Conservation (phyloP, 2,888 invertebrate species). For the Rhynchonema sp. region DNA sequence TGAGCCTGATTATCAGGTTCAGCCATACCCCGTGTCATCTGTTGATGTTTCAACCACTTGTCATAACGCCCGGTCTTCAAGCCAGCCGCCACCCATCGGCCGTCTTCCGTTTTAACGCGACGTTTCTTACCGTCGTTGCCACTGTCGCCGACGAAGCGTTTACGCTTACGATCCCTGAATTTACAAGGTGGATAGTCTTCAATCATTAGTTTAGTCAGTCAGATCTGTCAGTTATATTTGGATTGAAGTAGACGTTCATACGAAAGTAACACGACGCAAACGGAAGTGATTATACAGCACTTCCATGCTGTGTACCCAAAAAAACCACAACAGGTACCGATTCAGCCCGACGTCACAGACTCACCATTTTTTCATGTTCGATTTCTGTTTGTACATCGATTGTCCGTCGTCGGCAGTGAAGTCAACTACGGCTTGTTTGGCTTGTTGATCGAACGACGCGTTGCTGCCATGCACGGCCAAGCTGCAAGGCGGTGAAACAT, state of each 20-base stretch:
- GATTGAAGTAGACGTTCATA: too few relatives aligned
- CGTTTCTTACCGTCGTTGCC: slow-evolving; percentile 14
- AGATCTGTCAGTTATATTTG: too few relatives aligned
- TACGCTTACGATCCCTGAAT: slow-evolving; percentile 79
- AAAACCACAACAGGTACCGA: background rate
- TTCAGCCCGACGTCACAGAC: background rate
- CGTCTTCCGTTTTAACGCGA: slow-evolving; percentile 31
- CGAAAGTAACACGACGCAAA: too few relatives aligned
- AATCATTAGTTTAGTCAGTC: too few relatives aligned
- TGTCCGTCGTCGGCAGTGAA: slow-evolving; percentile 55
- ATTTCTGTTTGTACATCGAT: slow-evolving; percentile 30
- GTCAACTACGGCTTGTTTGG: slow-evolving; percentile 57
- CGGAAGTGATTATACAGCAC: too few relatives aligned
- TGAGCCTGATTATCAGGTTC: background rate
- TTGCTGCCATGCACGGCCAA: slow-evolving; percentile 40
- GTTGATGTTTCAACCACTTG: slow-evolving; percentile 18
- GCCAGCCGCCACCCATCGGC: slow-evolving; percentile 50
- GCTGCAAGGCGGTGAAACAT: too few relatives aligned
- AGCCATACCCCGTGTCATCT: background rate
- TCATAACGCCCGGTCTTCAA: slow-evolving; percentile 61
- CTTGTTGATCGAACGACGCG: slow-evolving; percentile 51
- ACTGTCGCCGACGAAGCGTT: slow-evolving; percentile 56
- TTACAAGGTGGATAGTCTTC: background rate
- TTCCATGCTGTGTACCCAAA: background rate
- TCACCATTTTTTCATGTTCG: background rate